phyloP scores from a whole-genome alignment of 2,888 invertebrate species.

The Cataglyphis albicans region DNA sequence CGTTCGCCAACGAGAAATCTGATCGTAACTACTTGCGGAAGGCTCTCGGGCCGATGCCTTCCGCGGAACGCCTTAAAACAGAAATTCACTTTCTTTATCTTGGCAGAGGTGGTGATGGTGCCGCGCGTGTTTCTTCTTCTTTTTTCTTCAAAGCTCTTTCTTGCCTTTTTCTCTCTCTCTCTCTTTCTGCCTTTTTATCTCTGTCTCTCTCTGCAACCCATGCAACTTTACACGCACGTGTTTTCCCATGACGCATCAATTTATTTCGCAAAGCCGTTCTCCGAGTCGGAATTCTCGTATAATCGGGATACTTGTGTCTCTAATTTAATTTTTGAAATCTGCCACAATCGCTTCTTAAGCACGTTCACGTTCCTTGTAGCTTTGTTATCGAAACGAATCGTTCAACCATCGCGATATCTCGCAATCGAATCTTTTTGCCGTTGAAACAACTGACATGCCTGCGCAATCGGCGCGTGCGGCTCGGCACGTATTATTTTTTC shows the following conservation, averaged over 20 bases:
- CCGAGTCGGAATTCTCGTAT: constrained; percentile 36
- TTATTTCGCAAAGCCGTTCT: constrained; percentile 56
- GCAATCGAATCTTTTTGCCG: constrained; percentile 21
- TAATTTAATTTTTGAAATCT: constrained; percentile 37
- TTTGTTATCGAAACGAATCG: constrained; percentile 20
- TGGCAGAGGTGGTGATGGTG: constrained; percentile 64
- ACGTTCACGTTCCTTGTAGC: not conserved
- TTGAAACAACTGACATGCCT: not conserved
- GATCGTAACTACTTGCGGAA: constrained; percentile 77
- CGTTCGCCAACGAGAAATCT: constrained; percentile 74
- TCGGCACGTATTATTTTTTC: constrained; percentile 3
- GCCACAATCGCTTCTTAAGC: constrained; percentile 13
- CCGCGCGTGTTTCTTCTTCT: constrained; percentile 23
- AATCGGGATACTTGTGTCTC: constrained; percentile 31
- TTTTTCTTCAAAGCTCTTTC: constrained; percentile 9
- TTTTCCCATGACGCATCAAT: constrained; percentile 37
- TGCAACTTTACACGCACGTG: not conserved
- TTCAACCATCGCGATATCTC: constrained; percentile 4
- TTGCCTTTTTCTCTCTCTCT: not conserved
- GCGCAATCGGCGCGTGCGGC: not conserved
- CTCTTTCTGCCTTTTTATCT: not conserved
- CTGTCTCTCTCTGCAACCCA: not conserved
- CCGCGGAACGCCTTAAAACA: constrained; percentile 72
- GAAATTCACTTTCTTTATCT: constrained; percentile 79
- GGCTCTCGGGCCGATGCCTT: constrained; percentile 65